These are phyloP conservation scores for Ennomos quercinarius DNA, from an alignment of 2,888 invertebrate genomes.

Conservation along the genomic window DNA sequence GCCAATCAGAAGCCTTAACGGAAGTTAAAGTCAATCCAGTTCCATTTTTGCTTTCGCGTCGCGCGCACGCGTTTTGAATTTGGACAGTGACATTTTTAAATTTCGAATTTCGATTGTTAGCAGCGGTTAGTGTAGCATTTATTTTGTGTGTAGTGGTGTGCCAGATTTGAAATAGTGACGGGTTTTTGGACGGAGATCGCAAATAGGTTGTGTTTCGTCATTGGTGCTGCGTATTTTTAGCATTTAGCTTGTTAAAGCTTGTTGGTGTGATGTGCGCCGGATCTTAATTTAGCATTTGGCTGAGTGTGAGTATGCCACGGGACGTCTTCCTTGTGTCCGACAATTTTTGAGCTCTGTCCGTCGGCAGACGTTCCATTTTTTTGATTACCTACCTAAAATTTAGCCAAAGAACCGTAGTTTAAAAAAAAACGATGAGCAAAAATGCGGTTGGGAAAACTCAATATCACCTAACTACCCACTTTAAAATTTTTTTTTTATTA, in stretches of 20 bases:
- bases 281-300: conserved; percentile 81
- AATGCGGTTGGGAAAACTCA: too few relatives aligned
- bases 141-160: conserved; percentile 35
- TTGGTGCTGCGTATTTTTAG: conserved; percentile 77
- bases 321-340: conserved; percentile 76
- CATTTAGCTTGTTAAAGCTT: conserved; percentile 80
- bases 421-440: too few relatives aligned
- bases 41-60: conserved; percentile 70
- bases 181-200: conserved; percentile 45
- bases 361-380: conserved; percentile 34
- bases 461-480: too few relatives aligned
- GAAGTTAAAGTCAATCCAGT: conserved; percentile 79
- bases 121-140: conserved; percentile 45
- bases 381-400: background rate
- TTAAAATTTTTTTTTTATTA: too few relatives aligned
- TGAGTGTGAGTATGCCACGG: conserved; percentile 74
- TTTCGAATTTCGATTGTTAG: conserved; percentile 48
- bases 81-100: conserved; percentile 51
- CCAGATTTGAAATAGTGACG: conserved; percentile 27
- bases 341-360: conserved; percentile 59
- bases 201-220: conserved; percentile 79
- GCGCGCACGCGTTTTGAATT: conserved; percentile 67
- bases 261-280: conserved; percentile 75
- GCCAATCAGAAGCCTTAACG: conserved; percentile 70
- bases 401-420: background rate